Evolutionary conservation across 2,888 invertebrate genomes (phyloP).

Genomic region (Epinotia bilunana): DNA sequence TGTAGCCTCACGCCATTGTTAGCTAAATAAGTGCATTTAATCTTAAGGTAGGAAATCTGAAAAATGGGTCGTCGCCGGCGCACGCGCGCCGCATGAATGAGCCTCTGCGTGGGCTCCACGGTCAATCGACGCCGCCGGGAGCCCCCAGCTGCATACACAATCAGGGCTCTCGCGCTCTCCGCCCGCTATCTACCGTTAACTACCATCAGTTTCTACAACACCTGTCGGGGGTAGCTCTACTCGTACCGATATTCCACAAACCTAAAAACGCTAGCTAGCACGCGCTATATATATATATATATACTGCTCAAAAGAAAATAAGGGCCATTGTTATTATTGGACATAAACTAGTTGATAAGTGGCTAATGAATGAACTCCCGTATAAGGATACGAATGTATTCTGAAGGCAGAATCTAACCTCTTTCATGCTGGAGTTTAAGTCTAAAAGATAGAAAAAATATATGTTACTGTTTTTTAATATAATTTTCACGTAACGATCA

Average conservation of each 20-base stretch:
- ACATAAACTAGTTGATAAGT: too few species aligned
- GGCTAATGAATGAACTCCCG: too few species aligned
- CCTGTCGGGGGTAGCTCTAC: neutral
- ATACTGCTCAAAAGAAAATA: too few species aligned
- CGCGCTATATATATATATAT: too few species aligned
- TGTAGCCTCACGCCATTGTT: neutral
- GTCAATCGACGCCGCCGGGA: slow-evolving; percentile 52
- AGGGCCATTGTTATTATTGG: too few species aligned
- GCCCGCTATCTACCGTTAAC: slow-evolving; percentile 20
- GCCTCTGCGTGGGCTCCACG: slow-evolving; percentile 60
- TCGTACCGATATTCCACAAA: neutral
- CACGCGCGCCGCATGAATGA: slow-evolving; percentile 52
- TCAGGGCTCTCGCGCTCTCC: slow-evolving; percentile 31
- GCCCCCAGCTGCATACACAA: slow-evolving; percentile 48
- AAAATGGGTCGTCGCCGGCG: slow-evolving; percentile 57
- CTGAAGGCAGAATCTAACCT: too few species aligned
- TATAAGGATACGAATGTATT: too few species aligned
- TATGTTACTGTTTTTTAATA: too few species aligned
- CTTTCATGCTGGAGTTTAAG: too few species aligned
- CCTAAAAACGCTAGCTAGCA: too few species aligned
- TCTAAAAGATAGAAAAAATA: too few species aligned
- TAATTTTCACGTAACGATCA: too few species aligned
- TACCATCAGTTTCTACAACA: slow-evolving; percentile 13
- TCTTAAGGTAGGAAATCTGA: slow-evolving; percentile 1
- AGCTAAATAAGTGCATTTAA: neutral